phyloP scores from a whole-genome alignment of 2,888 invertebrate species.

The Dugesia japonica region DNA sequence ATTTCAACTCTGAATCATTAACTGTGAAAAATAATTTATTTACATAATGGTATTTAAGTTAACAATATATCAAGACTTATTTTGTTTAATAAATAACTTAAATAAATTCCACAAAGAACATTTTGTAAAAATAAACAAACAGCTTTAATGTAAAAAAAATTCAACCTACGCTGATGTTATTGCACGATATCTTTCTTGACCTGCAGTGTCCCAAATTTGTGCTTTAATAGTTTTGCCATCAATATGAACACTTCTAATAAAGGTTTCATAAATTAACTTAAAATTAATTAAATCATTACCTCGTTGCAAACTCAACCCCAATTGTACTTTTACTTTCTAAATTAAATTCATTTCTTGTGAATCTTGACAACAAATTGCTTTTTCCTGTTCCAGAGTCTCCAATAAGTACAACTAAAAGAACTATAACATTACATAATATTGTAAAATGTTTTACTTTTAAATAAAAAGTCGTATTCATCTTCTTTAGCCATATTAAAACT shows the following conservation, averaged over 20 bases:
- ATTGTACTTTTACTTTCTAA: slow-evolving; percentile 99
- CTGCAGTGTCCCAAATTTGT: slow-evolving; percentile 31
- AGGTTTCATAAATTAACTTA: neutral
- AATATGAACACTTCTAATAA: neutral
- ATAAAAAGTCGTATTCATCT: slow-evolving; percentile 32
- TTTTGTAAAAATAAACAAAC: too few species aligned
- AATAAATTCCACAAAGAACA: too few species aligned
- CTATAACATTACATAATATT: neutral
- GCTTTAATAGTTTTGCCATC: slow-evolving; percentile 29
- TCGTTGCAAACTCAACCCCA: slow-evolving; percentile 96
- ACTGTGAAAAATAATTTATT: too few species aligned
- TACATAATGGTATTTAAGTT: too few species aligned
- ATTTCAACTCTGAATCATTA: too few species aligned
- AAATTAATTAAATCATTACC: slow-evolving; percentile 37
- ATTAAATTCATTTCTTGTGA: slow-evolving; percentile 99
- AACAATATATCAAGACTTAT: too few species aligned
- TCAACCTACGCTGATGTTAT: slow-evolving; percentile 8
- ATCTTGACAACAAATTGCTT: slow-evolving; percentile 92
- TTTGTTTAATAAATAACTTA: too few species aligned
- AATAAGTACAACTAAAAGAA: slow-evolving; percentile 75
- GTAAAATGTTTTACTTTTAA: slow-evolving; percentile 23
- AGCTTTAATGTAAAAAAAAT: too few species aligned
- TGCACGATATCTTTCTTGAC: slow-evolving; percentile 27
- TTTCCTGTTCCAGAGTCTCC: slow-evolving; percentile 99
- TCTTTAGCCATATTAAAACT: slow-evolving; percentile 22